A percentile compares a stretch with the other conserved stretches of the same genome.
phyloP scores from a whole-genome alignment of 2,888 invertebrate species.

The Drosophila parthenogenetica region DNA sequence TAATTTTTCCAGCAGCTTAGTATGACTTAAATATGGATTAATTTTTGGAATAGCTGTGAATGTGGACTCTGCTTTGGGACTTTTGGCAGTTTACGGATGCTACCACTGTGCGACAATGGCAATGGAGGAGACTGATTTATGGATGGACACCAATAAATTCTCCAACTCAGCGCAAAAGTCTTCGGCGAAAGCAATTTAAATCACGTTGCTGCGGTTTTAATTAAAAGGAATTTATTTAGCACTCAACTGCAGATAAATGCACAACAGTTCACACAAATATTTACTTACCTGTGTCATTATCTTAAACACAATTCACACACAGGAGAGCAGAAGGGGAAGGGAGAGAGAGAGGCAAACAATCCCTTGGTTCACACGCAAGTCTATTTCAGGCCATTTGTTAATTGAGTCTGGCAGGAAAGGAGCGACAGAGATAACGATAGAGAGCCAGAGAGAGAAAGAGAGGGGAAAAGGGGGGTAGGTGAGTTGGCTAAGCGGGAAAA shows the following conservation, averaged over 20 bases:
- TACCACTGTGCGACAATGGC: constrained; percentile 4
- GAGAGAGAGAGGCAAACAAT: background rate
- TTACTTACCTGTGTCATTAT: constrained; percentile 35
- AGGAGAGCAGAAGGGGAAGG: background rate
- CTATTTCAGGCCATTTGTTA: constrained; percentile 66
- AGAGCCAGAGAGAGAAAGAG: background rate
- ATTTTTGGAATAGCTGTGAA: no score
- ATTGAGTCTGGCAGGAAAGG: constrained; percentile 36
- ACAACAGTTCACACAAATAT: constrained; percentile 55
- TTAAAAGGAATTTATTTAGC: constrained; percentile 79
- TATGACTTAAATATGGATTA: no score
- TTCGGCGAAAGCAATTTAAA: constrained; percentile 67
- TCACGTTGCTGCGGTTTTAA: constrained; percentile 78
- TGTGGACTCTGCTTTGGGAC: no score
- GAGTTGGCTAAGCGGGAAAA: background rate
- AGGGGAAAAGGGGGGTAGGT: background rate
- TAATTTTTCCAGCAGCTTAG: no score
- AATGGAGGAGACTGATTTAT: constrained; percentile 66
- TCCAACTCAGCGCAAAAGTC: constrained; percentile 49
- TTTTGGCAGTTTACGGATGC: no score
- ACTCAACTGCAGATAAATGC: constrained; percentile 79
- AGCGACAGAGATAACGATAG: background rate
- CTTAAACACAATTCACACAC: constrained; percentile 21
- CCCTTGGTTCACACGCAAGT: constrained; percentile 35
- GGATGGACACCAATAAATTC: constrained; percentile 74